Evolutionary conservation across 1,140 invertebrate genomes (phyloP).

Genomic region (Drosophila melanica): DNA sequence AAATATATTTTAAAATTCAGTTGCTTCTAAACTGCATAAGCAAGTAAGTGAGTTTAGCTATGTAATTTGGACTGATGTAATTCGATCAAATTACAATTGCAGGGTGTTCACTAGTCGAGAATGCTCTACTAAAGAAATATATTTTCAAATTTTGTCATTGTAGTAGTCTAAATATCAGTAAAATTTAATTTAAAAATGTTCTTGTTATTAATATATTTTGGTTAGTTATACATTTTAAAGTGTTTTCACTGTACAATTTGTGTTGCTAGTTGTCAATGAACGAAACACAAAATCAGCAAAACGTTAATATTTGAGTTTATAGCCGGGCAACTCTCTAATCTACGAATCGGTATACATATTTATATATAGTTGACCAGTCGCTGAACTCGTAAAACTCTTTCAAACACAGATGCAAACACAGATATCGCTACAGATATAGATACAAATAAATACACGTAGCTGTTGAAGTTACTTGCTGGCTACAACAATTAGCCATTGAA

Average conservation of each 20-base stretch:
- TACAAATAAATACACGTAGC: slow-evolving; percentile 21
- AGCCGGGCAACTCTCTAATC: slow-evolving; percentile 10
- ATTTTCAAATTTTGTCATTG: too few species aligned
- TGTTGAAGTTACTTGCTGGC: slow-evolving; percentile 36
- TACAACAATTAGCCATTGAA: slow-evolving; percentile 77
- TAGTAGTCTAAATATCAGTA: too few species aligned
- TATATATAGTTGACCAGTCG: slow-evolving; percentile 29
- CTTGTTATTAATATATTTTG: too few species aligned
- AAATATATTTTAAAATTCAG: too few species aligned
- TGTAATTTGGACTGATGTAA: too few species aligned
- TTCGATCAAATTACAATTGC: too few species aligned
- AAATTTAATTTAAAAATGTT: too few species aligned
- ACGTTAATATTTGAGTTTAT: slow-evolving; percentile 7
- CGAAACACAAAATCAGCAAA: background rate
- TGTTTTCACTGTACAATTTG: background rate
- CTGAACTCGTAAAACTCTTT: slow-evolving; percentile 20
- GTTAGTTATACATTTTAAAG: too few species aligned
- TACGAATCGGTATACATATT: slow-evolving; percentile 9
- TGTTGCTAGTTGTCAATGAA: background rate
- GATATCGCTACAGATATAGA: slow-evolving; percentile 32
- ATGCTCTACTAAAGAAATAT: too few species aligned
- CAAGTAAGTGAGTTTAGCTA: too few species aligned
- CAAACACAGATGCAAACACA: slow-evolving; percentile 6
- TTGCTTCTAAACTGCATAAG: too few species aligned
- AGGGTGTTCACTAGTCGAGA: background rate